A percentile compares a stretch with the other conserved stretches of the same genome.
Evolutionary conservation across 2,888 invertebrate species (phyloP).

Genomic region (Zygaena filipendulae): DNA sequence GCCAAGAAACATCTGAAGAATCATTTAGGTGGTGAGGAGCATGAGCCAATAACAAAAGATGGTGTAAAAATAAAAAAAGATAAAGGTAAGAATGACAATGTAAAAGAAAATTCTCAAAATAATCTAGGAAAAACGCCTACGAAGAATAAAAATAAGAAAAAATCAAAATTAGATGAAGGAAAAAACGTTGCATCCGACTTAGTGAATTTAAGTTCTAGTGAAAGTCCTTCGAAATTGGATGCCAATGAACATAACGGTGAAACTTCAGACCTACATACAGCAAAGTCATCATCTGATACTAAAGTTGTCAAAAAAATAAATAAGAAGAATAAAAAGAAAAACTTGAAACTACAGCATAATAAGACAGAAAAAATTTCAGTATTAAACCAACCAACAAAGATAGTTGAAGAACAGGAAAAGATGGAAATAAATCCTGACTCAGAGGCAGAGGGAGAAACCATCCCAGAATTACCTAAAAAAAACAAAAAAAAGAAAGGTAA

Average conservation of each 20-base stretch:
- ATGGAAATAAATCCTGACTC: not conserved
- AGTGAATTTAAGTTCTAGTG: not conserved
- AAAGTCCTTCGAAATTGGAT: not conserved
- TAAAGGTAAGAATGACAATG: slow-evolving; percentile 10
- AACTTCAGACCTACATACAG: no score
- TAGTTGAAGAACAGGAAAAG: slow-evolving; percentile 11
- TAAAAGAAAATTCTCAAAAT: slow-evolving; percentile 17
- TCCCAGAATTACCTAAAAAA: slow-evolving; percentile 34
- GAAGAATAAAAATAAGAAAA: slow-evolving; percentile 11
- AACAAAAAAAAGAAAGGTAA: slow-evolving; percentile 25
- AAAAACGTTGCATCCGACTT: not conserved
- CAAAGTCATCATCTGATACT: no score
- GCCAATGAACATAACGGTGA: not conserved
- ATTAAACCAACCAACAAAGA: slow-evolving; percentile 13
- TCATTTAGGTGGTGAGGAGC: slow-evolving; percentile 36
- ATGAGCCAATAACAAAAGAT: no score
- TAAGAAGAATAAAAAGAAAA: not conserved
- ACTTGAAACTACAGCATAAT: no score
- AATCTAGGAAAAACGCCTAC: slow-evolving; percentile 18
- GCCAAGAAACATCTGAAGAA: slow-evolving; percentile 50
- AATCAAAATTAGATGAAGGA: slow-evolving; percentile 3
- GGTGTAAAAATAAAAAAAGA: not conserved
- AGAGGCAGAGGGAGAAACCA: slow-evolving; percentile 23
- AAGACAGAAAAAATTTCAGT: slow-evolving; percentile 16
- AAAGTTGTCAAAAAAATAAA: no score